Conservation (phyloP, 2,113 vertebrate species). For the Asarcornis scutulata region DNA sequence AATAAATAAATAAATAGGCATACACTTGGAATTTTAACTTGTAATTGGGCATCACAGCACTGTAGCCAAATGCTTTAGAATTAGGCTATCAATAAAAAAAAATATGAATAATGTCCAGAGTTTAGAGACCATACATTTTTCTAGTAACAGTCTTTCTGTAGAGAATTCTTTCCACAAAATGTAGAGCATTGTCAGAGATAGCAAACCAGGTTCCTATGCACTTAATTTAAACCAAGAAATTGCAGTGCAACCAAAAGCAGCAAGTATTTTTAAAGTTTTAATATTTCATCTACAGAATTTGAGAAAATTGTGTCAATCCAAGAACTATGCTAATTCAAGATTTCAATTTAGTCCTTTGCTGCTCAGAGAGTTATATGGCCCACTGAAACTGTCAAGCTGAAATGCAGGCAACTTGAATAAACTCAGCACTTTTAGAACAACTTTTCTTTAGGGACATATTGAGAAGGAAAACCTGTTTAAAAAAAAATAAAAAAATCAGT, state of each 20-base stretch:
- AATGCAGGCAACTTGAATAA: slow-evolving; percentile 50
- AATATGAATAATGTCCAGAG: slow-evolving; percentile 5
- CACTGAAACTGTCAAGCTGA: slow-evolving; percentile 47
- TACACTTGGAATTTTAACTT: slow-evolving; percentile 42
- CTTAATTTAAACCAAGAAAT: slow-evolving; percentile 5
- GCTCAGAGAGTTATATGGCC: slow-evolving; percentile 13
- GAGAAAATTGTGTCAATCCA: neutral
- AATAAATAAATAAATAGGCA: neutral
- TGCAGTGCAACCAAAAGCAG: neutral
- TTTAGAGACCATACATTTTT: slow-evolving; percentile 35
- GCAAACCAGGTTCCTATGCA: neutral
- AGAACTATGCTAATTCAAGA: slow-evolving; percentile 27
- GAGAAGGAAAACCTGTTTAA: neutral
- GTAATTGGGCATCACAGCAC: slow-evolving; percentile 7
- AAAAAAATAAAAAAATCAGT: neutral
- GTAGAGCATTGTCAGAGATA: neutral
- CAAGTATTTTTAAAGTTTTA: neutral
- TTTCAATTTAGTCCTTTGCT: slow-evolving; percentile 29
- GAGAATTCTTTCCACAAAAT: slow-evolving; percentile 13
- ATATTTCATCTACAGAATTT: neutral
- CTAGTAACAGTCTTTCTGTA: neutral
- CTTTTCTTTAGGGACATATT: slow-evolving; percentile 44
- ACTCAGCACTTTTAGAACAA: slow-evolving; percentile 33
- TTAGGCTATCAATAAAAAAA: slow-evolving; percentile 20
- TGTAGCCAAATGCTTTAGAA: neutral